A percentile compares a stretch with the other conserved stretches of the same genome.
phyloP scores from a whole-genome alignment of 2,888 invertebrate species.

The Hyposoter dolosus region DNA sequence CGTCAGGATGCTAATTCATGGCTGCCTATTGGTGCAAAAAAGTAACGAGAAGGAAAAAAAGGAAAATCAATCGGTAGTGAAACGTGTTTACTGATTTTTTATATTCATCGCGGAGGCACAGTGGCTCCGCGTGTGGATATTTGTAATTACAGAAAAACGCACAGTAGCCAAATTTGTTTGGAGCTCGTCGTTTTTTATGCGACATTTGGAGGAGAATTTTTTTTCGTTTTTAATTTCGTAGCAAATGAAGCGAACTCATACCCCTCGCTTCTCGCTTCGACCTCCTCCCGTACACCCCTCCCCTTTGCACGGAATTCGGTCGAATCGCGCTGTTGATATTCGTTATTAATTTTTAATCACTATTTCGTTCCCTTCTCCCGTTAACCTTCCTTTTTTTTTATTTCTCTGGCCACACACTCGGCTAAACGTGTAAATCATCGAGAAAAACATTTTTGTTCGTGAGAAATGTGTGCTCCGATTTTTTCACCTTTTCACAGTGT shows the following conservation, averaged over 20 bases:
- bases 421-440: conserved; percentile 75
- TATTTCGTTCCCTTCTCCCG: conserved; percentile 68
- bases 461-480: conserved; percentile 25
- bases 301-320: conserved; percentile 3
- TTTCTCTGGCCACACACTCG: conserved; percentile 65
- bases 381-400: conserved; percentile 29
- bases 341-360: conserved; percentile 84
- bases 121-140: conserved; percentile 77
- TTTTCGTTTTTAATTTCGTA: conserved; percentile 76
- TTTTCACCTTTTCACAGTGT: not conserved
- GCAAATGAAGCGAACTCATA: conserved; percentile 77
- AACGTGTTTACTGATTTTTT: conserved; percentile 76
- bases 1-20: conserved; percentile 66
- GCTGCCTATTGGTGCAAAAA: conserved; percentile 47
- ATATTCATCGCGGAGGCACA: conserved; percentile 46
- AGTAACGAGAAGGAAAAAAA: conserved; percentile 29
- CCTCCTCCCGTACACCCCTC: conserved; percentile 40
- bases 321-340: conserved; percentile 81
- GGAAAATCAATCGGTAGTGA: conserved; percentile 58
- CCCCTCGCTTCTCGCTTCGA: conserved; percentile 45
- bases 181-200: conserved; percentile 75
- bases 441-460: conserved; percentile 56
- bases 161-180: conserved; percentile 50
- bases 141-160: conserved; percentile 79
- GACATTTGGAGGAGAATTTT: conserved; percentile 76